Conservation (phyloP, 2,113 vertebrate genomes). For the Saccopteryx leptura region DNA sequence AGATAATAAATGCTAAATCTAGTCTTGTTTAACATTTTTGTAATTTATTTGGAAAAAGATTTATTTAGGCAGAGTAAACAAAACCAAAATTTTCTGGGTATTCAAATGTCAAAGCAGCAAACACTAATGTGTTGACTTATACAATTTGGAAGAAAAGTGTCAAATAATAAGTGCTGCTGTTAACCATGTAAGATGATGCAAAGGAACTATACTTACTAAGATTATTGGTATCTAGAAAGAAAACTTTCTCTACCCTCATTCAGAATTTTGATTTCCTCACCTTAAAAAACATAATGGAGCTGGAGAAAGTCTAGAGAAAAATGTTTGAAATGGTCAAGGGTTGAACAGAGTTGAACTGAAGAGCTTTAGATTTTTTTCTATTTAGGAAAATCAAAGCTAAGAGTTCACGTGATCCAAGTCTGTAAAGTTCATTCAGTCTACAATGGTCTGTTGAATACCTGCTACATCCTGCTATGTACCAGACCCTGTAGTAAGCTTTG, state of each 20-base stretch:
- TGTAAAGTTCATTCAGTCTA: neutral
- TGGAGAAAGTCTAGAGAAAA: neutral
- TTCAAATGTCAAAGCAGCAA: neutral
- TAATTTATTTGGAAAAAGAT: slow-evolving; percentile 48
- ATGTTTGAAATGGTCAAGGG: slow-evolving; percentile 44
- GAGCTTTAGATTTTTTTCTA: slow-evolving; percentile 11
- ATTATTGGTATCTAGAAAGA: slow-evolving; percentile 42
- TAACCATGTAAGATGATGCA: neutral
- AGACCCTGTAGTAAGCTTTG: neutral
- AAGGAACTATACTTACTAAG: neutral
- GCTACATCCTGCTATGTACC: neutral
- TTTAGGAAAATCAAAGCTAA: slow-evolving; percentile 50
- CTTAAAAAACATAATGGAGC: neutral
- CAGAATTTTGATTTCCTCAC: slow-evolving; percentile 17
- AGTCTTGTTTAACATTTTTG: slow-evolving; percentile 28
- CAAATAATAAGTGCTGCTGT: neutral
- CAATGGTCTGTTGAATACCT: neutral
- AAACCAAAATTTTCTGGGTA: slow-evolving; percentile 28
- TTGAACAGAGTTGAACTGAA: slow-evolving; percentile 36
- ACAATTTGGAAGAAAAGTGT: slow-evolving; percentile 7
- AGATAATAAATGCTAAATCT: neutral
- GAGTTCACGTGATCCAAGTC: neutral
- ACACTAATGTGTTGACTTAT: neutral
- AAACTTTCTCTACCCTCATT: neutral
- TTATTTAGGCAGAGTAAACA: slow-evolving; percentile 36